Conservation (phyloP, 2,797 vertebrate genomes). For the Cyprinella venusta region DNA sequence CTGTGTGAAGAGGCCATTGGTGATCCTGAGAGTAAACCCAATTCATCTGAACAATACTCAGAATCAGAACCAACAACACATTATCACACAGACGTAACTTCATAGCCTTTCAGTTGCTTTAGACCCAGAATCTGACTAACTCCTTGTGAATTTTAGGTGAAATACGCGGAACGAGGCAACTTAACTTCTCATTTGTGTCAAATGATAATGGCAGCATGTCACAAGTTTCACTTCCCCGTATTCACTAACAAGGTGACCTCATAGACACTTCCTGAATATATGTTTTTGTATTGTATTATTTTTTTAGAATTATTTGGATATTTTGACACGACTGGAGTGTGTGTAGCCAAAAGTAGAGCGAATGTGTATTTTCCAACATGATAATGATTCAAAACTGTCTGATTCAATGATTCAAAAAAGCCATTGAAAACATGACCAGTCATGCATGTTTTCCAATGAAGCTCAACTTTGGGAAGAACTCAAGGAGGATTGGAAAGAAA, state of each 20-base stretch:
- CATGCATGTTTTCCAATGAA: not conserved
- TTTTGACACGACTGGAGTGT: too few species aligned
- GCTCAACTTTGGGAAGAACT: too few species aligned
- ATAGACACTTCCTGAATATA: not conserved
- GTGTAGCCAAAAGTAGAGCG: too few species aligned
- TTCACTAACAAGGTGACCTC: not conserved
- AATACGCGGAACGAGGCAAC: slow-evolving; percentile 14
- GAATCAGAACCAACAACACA: slow-evolving; percentile 33
- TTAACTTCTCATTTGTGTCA: too few species aligned
- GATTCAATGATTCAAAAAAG: too few species aligned
- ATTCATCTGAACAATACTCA: slow-evolving; percentile 2
- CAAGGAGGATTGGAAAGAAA: too few species aligned
- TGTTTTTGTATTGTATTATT: too few species aligned
- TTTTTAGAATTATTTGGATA: too few species aligned
- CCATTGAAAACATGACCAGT: too few species aligned
- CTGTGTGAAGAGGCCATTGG: slow-evolving; percentile 52
- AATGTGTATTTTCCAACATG: too few species aligned
- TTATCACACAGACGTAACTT: not conserved
- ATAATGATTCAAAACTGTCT: too few species aligned
- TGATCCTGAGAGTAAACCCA: slow-evolving; percentile 29
- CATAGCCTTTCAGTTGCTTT: not conserved
- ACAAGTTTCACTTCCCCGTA: slow-evolving; percentile 51
- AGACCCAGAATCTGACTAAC: not conserved
- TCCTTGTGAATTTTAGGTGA: not conserved
- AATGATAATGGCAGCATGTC: not conserved